Percentiles rank a stretch among this genome's conserved stretches.
Evolutionary conservation across 2,888 invertebrate species (phyloP).

Genomic region (Meloe dianella): DNA sequence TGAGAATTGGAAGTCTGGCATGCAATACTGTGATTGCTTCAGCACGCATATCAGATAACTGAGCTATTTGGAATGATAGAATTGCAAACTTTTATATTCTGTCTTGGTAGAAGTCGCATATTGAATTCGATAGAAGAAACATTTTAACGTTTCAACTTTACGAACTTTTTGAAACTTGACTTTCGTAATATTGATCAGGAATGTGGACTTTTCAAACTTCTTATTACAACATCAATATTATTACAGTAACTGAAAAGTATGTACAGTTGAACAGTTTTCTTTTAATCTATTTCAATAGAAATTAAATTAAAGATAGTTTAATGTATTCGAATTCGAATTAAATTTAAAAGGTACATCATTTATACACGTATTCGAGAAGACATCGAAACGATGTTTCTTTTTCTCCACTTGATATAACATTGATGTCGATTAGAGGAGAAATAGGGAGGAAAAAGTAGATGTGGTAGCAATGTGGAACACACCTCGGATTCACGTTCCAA

Average conservation of each 20-base stretch:
- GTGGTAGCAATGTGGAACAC: not conserved
- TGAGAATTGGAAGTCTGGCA: not conserved
- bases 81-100: conserved; percentile 50
- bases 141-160: conserved; percentile 39
- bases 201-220: conserved; percentile 14
- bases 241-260: not conserved
- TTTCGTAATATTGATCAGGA: conserved; percentile 33
- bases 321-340: not conserved
- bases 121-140: conserved; percentile 43
- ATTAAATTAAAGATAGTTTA: no score
- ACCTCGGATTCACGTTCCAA: not conserved
- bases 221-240: not conserved
- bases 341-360: not conserved
- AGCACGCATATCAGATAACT: conserved; percentile 49
- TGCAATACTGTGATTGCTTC: conserved; percentile 37
- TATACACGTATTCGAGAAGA: no score
- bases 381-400: not conserved
- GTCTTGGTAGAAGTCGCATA: conserved; percentile 40
- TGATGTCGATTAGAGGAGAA: not conserved
- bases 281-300: no score
- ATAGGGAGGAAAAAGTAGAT: not conserved
- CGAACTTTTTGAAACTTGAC: conserved; percentile 34
- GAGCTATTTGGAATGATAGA: conserved; percentile 45
- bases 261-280: no score
- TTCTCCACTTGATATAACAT: not conserved